These are phyloP conservation scores for Melitaea cinxia DNA, from an alignment of 1,140 invertebrate species.

Conservation along the genomic window DNA sequence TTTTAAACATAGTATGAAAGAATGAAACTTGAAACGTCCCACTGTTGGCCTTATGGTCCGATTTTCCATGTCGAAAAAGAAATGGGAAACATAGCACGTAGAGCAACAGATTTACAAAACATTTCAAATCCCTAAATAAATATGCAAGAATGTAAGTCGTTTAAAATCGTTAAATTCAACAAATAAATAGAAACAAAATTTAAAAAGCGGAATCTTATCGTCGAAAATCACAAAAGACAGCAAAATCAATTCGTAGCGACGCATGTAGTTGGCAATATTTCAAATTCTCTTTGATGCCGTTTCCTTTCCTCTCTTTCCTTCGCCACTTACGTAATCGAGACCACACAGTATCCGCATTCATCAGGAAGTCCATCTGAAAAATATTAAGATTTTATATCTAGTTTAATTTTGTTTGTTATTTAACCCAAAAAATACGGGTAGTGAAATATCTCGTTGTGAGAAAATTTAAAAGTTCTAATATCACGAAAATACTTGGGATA, in stretches of 20 bases:
- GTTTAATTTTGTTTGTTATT: no score
- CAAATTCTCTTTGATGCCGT: constrained; percentile 69
- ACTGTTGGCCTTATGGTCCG: no score
- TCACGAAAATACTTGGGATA: no score
- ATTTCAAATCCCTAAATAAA: no score
- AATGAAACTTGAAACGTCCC: no score
- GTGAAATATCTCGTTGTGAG: no score
- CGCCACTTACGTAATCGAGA: constrained; percentile 54
- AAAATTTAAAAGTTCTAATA: no score
- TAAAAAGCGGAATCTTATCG: constrained; percentile 10
- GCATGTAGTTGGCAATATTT: constrained; percentile 71
- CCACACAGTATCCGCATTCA: constrained; percentile 51
- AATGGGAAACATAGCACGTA: no score
- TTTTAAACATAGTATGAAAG: no score
- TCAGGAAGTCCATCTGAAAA: constrained; percentile 29
- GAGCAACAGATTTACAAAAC: no score
- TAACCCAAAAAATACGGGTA: no score
- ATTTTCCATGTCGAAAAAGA: no score
- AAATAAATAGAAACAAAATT: constrained; percentile 19
- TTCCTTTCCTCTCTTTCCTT: constrained; percentile 53
- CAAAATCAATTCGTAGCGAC: constrained; percentile 65
- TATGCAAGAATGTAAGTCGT: not conserved
- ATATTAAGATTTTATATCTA: not conserved
- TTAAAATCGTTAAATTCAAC: not conserved
- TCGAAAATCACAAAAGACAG: constrained; percentile 46